Conservation (phyloP, 2,113 vertebrate species). For the Tragulus kanchil region DNA sequence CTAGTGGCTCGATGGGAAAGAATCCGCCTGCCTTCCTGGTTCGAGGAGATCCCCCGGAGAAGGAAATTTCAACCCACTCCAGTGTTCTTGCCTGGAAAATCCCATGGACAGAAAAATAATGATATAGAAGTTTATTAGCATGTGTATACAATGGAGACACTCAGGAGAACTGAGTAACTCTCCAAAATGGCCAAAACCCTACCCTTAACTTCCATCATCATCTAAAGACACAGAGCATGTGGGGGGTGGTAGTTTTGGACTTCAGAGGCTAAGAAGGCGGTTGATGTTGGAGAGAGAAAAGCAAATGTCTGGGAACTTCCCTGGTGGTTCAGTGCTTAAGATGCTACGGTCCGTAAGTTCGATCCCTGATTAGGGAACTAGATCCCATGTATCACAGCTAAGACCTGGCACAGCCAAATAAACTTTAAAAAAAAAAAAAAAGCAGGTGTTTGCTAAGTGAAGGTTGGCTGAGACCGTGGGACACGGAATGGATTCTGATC, state of each 20-base stretch:
- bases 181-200: neutral
- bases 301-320: neutral
- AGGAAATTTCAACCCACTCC: neutral
- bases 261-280: neutral
- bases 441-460: neutral
- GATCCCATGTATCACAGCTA: neutral
- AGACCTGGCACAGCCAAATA: neutral
- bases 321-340: neutral
- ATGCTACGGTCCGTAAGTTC: neutral
- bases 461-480: neutral
- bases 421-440: neutral
- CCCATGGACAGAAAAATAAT: neutral
- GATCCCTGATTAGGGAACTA: neutral
- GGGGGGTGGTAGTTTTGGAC: neutral
- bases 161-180: neutral
- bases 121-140: neutral
- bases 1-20: neutral
- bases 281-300: neutral
- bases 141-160: neutral
- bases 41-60: neutral
- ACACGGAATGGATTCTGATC: neutral
- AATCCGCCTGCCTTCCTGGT: neutral
- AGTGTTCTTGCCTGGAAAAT: neutral
- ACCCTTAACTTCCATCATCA: neutral
- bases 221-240: neutral